These are phyloP conservation scores for Mizuhopecten yessoensis DNA, from an alignment of 1,140 invertebrate genomes.

Conservation along the genomic window DNA sequence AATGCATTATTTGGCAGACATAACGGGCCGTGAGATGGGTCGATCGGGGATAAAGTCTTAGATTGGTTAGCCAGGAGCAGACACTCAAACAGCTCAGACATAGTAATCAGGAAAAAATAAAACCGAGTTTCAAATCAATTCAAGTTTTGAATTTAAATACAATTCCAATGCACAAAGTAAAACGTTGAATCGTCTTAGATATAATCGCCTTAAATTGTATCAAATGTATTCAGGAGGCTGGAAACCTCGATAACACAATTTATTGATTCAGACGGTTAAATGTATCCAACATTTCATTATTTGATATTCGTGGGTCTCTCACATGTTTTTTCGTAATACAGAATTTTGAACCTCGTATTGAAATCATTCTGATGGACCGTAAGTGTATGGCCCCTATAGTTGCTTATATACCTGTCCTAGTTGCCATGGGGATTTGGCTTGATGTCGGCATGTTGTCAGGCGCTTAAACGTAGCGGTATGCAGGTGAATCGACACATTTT, in stretches of 20 bases:
- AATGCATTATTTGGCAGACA: neutral
- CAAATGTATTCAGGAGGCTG: neutral
- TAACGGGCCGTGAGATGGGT: neutral
- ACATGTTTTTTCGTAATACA: neutral
- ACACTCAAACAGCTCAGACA: neutral
- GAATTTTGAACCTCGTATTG: neutral
- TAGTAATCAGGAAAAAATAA: neutral
- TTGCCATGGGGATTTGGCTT: no score
- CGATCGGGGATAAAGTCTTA: neutral
- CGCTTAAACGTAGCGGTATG: no score
- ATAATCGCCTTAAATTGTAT: neutral
- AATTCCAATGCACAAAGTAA: neutral
- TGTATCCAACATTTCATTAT: no score
- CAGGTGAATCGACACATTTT: no score
- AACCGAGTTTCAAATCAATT: neutral
- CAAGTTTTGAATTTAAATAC: slow-evolving; percentile 7
- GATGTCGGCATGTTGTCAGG: no score
- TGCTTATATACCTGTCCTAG: no score
- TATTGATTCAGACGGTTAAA: no score
- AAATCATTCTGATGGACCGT: no score
- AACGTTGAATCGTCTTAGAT: neutral
- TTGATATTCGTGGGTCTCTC: no score
- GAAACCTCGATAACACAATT: neutral
- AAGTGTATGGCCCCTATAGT: no score
- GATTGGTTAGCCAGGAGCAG: neutral